A percentile compares a stretch with the other conserved stretches of the same genome.
These are phyloP conservation scores for Caradrina clavipalpis DNA, from an alignment of 2,888 invertebrate genomes.

Conservation along the genomic window DNA sequence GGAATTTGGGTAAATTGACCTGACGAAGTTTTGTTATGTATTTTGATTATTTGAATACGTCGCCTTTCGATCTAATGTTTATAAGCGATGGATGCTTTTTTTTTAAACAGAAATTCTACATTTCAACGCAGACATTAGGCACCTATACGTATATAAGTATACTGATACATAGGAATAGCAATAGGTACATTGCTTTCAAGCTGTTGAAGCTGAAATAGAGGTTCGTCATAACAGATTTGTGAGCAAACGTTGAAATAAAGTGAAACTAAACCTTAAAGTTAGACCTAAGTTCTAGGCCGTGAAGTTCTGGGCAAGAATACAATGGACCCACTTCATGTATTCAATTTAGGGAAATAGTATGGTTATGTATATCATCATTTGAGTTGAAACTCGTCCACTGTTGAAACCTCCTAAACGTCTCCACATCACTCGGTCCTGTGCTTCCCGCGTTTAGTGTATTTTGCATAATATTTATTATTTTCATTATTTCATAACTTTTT, in stretches of 20 bases:
- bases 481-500: not conserved
- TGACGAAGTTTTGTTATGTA: not conserved
- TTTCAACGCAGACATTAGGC: not conserved
- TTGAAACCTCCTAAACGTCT: too few relatives aligned
- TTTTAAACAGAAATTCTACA: not conserved
- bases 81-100: not conserved
- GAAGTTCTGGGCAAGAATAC: too few relatives aligned
- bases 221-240: not conserved
- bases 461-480: too few relatives aligned
- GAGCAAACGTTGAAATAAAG: not conserved
- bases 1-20: constrained; percentile 28
- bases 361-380: too few relatives aligned
- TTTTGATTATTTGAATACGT: not conserved
- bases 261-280: not conserved
- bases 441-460: too few relatives aligned
- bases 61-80: not conserved
- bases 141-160: too few relatives aligned
- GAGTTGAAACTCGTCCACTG: too few relatives aligned
- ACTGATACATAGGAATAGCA: too few relatives aligned
- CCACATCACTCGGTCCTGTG: too few relatives aligned
- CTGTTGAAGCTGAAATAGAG: not conserved
- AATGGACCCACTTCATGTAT: too few relatives aligned
- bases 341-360: too few relatives aligned
- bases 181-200: not conserved
- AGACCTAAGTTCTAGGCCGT: not conserved